These are phyloP conservation scores for Colletes latitarsis DNA, from an alignment of 1,140 invertebrate genomes.

Conservation along the genomic window DNA sequence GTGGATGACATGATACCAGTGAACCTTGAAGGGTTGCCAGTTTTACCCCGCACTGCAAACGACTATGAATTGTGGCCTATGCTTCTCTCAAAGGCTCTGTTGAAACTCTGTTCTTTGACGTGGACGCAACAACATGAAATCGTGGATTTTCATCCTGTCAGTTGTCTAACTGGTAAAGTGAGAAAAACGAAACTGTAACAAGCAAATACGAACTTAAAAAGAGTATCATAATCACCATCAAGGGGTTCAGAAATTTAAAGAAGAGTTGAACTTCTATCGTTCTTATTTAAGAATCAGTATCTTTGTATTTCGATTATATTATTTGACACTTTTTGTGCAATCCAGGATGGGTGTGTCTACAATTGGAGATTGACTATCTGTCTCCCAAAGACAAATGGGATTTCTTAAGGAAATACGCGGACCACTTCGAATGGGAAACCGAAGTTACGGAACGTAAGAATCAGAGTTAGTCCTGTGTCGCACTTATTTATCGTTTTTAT, in stretches of 20 bases:
- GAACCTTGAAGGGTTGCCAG: conserved; percentile 46
- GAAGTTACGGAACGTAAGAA: conserved; percentile 1
- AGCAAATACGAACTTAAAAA: neutral
- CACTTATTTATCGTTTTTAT: neutral
- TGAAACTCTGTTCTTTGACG: conserved; percentile 60
- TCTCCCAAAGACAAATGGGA: conserved; percentile 64
- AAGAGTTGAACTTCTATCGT: no score
- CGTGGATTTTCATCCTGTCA: conserved; percentile 59
- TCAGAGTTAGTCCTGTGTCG: neutral
- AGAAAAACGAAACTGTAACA: neutral
- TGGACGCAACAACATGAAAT: conserved; percentile 57
- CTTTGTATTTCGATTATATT: neutral
- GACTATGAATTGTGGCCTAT: conserved; percentile 68
- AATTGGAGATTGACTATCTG: conserved; percentile 46
- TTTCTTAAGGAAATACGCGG: conserved; percentile 58
- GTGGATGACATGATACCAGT: conserved; percentile 68
- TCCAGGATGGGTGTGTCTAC: conserved; percentile 63
- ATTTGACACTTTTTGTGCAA: neutral
- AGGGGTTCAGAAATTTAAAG: neutral
- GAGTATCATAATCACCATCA: no score
- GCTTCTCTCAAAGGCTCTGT: conserved; percentile 66
- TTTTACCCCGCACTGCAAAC: conserved; percentile 63
- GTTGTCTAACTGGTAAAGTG: conserved; percentile 63
- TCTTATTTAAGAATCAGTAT: no score
- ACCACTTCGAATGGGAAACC: conserved; percentile 56